Conservation (phyloP, 2,113 vertebrate genomes). For the Alouatta palliata region DNA sequence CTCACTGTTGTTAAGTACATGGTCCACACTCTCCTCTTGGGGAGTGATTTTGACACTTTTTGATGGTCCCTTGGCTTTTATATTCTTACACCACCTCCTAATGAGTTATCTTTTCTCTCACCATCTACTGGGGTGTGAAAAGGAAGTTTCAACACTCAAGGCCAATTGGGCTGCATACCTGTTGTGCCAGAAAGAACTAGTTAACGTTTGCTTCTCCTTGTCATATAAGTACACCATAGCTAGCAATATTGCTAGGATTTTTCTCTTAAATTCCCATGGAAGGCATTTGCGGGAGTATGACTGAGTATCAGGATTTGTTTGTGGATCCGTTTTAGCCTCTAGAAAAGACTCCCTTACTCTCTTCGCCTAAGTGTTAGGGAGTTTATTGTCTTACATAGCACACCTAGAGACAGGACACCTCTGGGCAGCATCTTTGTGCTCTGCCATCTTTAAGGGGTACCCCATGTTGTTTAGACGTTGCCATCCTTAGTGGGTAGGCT, state of each 20-base stretch:
- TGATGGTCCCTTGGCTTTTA: constrained; percentile 63
- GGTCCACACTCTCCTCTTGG: background rate
- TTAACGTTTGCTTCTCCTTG: background rate
- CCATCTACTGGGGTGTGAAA: constrained; percentile 63
- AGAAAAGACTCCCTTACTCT: background rate
- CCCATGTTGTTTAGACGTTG: background rate
- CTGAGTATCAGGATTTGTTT: background rate
- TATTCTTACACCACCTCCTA: constrained; percentile 56
- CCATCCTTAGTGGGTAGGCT: background rate
- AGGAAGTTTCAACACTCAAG: constrained; percentile 27
- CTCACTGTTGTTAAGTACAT: constrained; percentile 3
- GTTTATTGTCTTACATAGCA: background rate
- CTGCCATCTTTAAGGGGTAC: background rate
- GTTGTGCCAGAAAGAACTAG: background rate
- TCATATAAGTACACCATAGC: background rate
- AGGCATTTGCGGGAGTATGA: background rate
- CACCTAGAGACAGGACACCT: background rate
- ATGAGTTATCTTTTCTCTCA: constrained; percentile 65
- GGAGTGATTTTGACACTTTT: constrained; percentile 65
- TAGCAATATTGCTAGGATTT: background rate
- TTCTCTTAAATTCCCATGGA: background rate
- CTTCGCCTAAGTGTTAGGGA: background rate
- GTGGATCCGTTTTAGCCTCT: background rate
- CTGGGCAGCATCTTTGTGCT: background rate
- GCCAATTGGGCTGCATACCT: background rate